These are phyloP conservation scores for Adrianichthys oophorus DNA, from an alignment of 2,797 vertebrate genomes.

Conservation along the genomic window DNA sequence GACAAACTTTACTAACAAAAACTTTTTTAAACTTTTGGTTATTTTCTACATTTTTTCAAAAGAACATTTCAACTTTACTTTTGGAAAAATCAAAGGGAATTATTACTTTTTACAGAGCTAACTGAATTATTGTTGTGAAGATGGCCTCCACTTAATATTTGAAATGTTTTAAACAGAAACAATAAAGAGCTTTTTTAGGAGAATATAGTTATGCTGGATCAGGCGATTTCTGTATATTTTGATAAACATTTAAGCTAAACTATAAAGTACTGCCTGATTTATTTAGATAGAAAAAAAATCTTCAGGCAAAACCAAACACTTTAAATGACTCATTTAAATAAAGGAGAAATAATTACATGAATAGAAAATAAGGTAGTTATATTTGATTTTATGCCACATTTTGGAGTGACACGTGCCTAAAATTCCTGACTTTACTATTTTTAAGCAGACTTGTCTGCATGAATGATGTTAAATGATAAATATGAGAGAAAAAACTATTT, in stretches of 20 bases:
- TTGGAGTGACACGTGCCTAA: not conserved
- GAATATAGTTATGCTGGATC: not conserved
- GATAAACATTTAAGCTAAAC: no score
- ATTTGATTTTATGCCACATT: not conserved
- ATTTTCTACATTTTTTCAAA: constrained; percentile 7
- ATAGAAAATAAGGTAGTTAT: not conserved
- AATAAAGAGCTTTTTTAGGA: not conserved
- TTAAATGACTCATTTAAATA: not conserved
- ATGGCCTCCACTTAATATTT: not conserved
- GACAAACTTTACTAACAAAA: not conserved
- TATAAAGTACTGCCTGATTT: no score
- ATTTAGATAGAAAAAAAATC: no score
- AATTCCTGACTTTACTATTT: not conserved
- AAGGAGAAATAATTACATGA: not conserved
- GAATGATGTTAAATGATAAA: not conserved
- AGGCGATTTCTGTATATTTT: no score
- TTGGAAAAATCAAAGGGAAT: not conserved
- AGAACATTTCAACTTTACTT: not conserved
- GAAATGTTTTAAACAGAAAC: not conserved
- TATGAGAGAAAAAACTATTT: no score
- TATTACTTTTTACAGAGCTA: constrained; percentile 1
- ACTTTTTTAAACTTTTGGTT: not conserved
- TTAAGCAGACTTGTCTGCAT: not conserved
- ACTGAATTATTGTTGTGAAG: not conserved
- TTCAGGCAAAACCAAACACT: not conserved